These are phyloP conservation scores for Caiman crocodilus DNA, from an alignment of 2,797 vertebrate species.

Conservation along the genomic window DNA sequence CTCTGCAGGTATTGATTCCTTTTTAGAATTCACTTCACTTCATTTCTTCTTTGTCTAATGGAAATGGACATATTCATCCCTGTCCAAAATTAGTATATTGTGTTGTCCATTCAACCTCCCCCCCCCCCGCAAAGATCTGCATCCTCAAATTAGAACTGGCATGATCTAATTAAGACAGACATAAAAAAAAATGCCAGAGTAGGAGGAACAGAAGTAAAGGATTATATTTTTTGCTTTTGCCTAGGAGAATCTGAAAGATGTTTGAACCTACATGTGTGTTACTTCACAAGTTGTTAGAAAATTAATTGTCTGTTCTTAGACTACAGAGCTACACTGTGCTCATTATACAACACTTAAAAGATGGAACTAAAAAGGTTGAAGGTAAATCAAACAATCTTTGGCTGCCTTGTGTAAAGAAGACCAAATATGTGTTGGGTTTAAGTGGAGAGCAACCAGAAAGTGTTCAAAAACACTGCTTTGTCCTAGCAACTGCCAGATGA, in stretches of 20 bases:
- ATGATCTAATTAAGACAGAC: conserved; percentile 65
- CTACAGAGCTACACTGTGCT: conserved; percentile 57
- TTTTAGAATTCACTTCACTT: not conserved
- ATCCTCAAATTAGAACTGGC: conserved; percentile 53
- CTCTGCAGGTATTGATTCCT: not conserved
- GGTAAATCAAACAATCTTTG: conserved; percentile 52
- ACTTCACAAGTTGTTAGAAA: conserved; percentile 64
- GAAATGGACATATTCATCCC: conserved; percentile 9
- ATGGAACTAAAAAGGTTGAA: conserved; percentile 45
- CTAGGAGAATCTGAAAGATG: conserved; percentile 67
- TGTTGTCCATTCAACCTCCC: conserved; percentile 7
- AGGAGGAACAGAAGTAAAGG: conserved; percentile 50
- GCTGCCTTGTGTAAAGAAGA: conserved; percentile 11
- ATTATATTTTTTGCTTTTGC: conserved; percentile 26
- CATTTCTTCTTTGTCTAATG: not conserved
- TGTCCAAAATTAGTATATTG: conserved; percentile 50
- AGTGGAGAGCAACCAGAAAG: not conserved
- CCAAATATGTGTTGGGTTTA: conserved; percentile 26
- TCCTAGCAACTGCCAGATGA: not conserved
- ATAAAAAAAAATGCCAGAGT: conserved; percentile 45
- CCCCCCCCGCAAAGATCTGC: conserved; percentile 32
- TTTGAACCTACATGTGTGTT: conserved; percentile 50
- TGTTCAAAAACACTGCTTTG: not conserved
- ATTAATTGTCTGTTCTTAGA: conserved; percentile 75
- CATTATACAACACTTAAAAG: conserved; percentile 61